These are phyloP conservation scores for Saturnia japonica DNA, from an alignment of 2,888 invertebrate genomes.

Conservation along the genomic window DNA sequence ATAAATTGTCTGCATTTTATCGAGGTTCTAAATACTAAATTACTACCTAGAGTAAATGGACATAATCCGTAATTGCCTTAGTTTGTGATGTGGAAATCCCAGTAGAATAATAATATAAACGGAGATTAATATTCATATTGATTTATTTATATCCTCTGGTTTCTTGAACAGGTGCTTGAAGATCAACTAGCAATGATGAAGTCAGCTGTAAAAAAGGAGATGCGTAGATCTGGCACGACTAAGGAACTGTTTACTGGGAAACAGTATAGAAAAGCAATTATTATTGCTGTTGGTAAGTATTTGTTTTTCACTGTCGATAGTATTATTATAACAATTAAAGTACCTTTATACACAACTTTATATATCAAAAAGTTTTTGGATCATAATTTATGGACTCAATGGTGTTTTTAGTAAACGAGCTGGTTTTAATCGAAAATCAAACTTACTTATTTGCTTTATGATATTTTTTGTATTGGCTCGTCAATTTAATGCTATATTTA, in stretches of 20 bases:
- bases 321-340: not conserved
- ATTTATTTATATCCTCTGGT: not conserved
- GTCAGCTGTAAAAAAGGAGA: constrained; percentile 70
- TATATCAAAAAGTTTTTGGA: not conserved
- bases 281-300: constrained; percentile 58
- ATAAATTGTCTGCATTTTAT: not conserved
- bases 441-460: not conserved
- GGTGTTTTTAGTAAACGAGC: not conserved
- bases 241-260: constrained; percentile 73
- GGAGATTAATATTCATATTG: not conserved
- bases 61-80: not conserved
- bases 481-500: not conserved
- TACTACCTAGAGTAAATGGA: not conserved
- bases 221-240: constrained; percentile 64
- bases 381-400: not conserved
- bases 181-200: constrained; percentile 53
- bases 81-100: not conserved
- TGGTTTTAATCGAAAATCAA: not conserved
- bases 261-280: constrained; percentile 72
- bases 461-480: not conserved
- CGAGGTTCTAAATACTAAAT: not conserved
- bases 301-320: not conserved
- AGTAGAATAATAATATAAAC: not conserved
- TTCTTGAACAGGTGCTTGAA: constrained; percentile 50
- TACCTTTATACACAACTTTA: not conserved